Evolutionary conservation across 2,888 invertebrate genomes (phyloP).

Genomic region (Amiota minor): DNA sequence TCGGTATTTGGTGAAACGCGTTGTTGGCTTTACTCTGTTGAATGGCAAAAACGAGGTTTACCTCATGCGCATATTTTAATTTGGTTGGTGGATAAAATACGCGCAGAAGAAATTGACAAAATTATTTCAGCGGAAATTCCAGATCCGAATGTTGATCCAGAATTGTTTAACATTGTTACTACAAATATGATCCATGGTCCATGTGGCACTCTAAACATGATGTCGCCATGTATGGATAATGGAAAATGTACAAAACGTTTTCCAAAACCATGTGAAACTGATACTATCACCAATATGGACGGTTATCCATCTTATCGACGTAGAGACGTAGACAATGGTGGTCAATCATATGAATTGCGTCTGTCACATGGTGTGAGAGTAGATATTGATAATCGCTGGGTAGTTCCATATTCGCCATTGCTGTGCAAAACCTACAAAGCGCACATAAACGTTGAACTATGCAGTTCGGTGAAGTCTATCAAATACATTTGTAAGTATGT

Average conservation of each 20-base stretch:
- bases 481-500: too few species aligned
- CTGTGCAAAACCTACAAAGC: constrained; percentile 20
- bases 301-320: constrained; percentile 61
- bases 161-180: constrained; percentile 25
- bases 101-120: constrained; percentile 28
- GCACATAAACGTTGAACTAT: constrained; percentile 24
- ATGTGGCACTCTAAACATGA: too few species aligned
- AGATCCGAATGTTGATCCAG: constrained; percentile 24
- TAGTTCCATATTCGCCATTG: constrained; percentile 21
- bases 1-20: constrained; percentile 23
- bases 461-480: constrained; percentile 63
- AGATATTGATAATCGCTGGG: constrained; percentile 19
- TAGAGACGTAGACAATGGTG: constrained; percentile 18
- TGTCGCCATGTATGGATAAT: constrained; percentile 56
- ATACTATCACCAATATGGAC: constrained; percentile 55
- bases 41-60: too few species aligned
- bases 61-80: too few species aligned
- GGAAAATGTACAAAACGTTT: constrained; percentile 60
- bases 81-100: constrained; percentile 30
- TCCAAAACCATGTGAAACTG: constrained; percentile 48
- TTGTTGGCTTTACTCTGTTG: constrained; percentile 23
- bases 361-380: constrained; percentile 6
- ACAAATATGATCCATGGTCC: constrained; percentile 61
- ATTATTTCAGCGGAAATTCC: constrained; percentile 35
- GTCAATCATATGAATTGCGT: constrained; percentile 18